Base-by-base conservation (phyloP, 2,797 vertebrate genomes). In the Bradypodion ventrale region DNA sequence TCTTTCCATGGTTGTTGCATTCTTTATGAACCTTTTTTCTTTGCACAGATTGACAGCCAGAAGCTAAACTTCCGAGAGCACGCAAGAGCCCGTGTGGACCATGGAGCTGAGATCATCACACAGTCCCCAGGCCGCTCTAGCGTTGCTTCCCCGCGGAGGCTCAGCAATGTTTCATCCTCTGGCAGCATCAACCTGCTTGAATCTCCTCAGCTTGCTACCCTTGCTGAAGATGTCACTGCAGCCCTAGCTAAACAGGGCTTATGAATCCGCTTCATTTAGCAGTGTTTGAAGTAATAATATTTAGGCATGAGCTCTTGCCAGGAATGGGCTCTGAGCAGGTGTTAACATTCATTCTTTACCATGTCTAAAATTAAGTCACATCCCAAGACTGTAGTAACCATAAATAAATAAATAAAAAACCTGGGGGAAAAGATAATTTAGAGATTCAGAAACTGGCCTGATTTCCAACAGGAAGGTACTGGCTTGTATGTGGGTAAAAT, bases 201-300 rank as follows among this genome's bases (percentile, higher is more conserved):
- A 88, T 99, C 98, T 0, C 98, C 98, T 44, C 98, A 98, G 96
- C 96, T 99, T 82, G 97, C 98, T 29, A 99, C 98, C 69, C 96
- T 99, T 44, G 98, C 98, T 1, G 98, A 99, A 95, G 98, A 99
- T 65, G 98, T 99, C 95, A 98, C 98, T 0, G 98, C 98, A 6
- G 98, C 99, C 89, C 97, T 99, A 46, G 98, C 98, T 91, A 99
- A 99, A 94, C 99, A 99, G 97, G 98, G 98, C 95, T 98, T 99
- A 97, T 99, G 98, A 99, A 97, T 95, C 46, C 87, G 88, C 94
- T 94, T 81, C 93, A 49, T 92, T 92, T 92, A 9, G 89, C 92
- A 0, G 89, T 77, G 88, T 93, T 94, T 93, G 93, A 94, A 93
- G 91, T 96, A 89, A 95, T 94, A 93, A 89, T 94, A 94, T 95